These are phyloP conservation scores for Xylota segnis DNA, from an alignment of 2,888 invertebrate genomes.

Conservation along the genomic window DNA sequence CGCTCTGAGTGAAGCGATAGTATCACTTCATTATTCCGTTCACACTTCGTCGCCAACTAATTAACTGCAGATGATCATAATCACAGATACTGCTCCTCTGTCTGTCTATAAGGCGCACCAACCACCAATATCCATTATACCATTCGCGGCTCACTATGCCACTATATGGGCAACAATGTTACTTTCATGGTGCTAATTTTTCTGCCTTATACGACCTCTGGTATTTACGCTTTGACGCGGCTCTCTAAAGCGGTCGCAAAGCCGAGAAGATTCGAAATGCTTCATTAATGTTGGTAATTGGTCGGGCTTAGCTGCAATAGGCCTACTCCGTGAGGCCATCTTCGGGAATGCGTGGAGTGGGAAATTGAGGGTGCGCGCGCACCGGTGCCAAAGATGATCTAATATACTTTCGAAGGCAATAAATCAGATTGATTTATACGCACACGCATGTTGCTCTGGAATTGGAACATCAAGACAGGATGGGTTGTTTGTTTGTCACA, in stretches of 20 bases:
- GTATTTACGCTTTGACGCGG: conserved; percentile 74
- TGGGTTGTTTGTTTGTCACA: background rate
- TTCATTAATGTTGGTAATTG: conserved; percentile 67
- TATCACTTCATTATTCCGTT: conserved; percentile 75
- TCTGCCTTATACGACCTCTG: conserved; percentile 75
- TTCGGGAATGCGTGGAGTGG: conserved; percentile 25
- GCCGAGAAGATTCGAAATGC: conserved; percentile 62
- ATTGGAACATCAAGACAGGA: conserved; percentile 29
- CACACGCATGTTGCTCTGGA: conserved; percentile 39
- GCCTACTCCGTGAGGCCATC: conserved; percentile 20
- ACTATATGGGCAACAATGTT: conserved; percentile 68
- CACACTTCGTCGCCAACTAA: conserved; percentile 76
- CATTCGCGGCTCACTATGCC: conserved; percentile 56
- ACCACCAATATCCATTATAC: conserved; percentile 63
- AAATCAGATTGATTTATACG: conserved; percentile 67
- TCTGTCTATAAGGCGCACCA: conserved; percentile 53
- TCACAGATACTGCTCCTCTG: conserved; percentile 41
- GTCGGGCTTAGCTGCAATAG: conserved; percentile 25
- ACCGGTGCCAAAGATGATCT: conserved; percentile 47
- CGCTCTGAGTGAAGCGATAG: conserved; percentile 58
- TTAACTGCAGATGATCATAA: conserved; percentile 74
- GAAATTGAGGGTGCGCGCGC: conserved; percentile 50
- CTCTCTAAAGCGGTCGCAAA: conserved; percentile 38
- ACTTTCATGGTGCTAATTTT: conserved; percentile 76
- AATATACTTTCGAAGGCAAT: conserved; percentile 70